A percentile compares a stretch with the other conserved stretches of the same genome.
phyloP scores from a whole-genome alignment of 2,888 invertebrate species.

The Aplocera efformata region DNA sequence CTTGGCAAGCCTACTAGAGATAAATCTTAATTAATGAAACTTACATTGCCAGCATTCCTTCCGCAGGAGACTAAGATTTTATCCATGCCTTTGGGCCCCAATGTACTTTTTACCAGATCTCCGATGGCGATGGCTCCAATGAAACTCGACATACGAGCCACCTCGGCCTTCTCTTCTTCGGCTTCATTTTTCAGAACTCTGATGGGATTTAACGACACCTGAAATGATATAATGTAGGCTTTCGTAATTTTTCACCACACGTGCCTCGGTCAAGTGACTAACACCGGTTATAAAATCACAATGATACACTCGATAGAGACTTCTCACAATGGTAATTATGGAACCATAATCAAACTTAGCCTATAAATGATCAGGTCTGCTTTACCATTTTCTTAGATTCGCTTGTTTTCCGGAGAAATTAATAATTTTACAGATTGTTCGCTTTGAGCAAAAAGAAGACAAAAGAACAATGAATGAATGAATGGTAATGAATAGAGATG shows the following conservation, averaged over 20 bases:
- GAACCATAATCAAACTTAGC: neutral
- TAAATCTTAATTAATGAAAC: slow-evolving; percentile 7
- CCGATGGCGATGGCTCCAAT: slow-evolving; percentile 99
- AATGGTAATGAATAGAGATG: neutral
- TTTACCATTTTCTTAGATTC: slow-evolving; percentile 14
- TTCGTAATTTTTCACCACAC: slow-evolving; percentile 40
- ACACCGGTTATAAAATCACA: slow-evolving; percentile 42
- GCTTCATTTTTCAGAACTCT: slow-evolving; percentile 97
- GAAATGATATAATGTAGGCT: slow-evolving; percentile 26
- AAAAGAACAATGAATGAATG: slow-evolving; percentile 1
- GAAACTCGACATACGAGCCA: slow-evolving; percentile 98
- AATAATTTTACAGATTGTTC: slow-evolving; percentile 3
- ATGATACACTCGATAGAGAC: slow-evolving; percentile 16
- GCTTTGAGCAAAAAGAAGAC: slow-evolving; percentile 1
- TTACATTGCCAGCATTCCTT: slow-evolving; percentile 85
- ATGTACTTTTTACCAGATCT: slow-evolving; percentile 97
- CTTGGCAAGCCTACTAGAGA: no score
- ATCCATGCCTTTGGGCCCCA: slow-evolving; percentile 99
- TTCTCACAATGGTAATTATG: neutral
- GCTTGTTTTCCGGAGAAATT: slow-evolving; percentile 9
- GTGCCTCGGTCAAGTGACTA: slow-evolving; percentile 36
- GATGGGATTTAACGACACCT: slow-evolving; percentile 95
- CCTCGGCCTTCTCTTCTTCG: slow-evolving; percentile 98
- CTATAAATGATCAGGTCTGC: slow-evolving; percentile 8
- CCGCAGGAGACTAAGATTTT: slow-evolving; percentile 92